phyloP scores from a whole-genome alignment of 2,797 vertebrate genomes.

The Astyanax mexicanus region DNA sequence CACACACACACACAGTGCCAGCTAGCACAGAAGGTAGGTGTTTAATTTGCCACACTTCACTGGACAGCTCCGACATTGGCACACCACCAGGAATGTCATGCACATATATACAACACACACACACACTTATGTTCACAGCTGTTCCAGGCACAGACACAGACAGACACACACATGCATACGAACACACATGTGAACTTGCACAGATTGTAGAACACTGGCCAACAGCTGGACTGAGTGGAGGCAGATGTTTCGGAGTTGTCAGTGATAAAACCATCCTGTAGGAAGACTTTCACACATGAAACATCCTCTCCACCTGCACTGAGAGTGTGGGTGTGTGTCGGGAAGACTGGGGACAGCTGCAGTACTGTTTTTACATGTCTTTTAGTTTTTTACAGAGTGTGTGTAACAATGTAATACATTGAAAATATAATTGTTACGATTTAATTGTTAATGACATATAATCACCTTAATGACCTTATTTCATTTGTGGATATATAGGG shows the following conservation, averaged over 20 bases:
- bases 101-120: slow-evolving; percentile 22
- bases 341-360: too few species aligned
- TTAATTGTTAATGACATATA: too few species aligned
- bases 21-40: slow-evolving; percentile 20
- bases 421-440: too few species aligned
- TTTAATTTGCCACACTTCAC: slow-evolving; percentile 22
- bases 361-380: too few species aligned
- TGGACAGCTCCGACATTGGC: slow-evolving; percentile 18
- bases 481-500: too few species aligned
- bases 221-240: slow-evolving; percentile 42
- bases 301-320: neutral
- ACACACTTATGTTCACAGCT: too few species aligned
- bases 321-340: slow-evolving; percentile 5
- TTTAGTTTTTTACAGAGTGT: too few species aligned
- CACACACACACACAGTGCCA: neutral
- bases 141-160: slow-evolving; percentile 5
- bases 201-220: slow-evolving; percentile 31
- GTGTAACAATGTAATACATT: too few species aligned
- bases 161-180: neutral
- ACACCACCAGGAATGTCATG: slow-evolving; percentile 29
- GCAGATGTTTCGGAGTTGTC: slow-evolving; percentile 33
- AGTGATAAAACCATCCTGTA: slow-evolving; percentile 31
- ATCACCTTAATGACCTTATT: too few species aligned
- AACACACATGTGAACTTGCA: neutral
- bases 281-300: neutral